Evolutionary conservation across 2,797 vertebrate species (phyloP).

Genomic region (Oryzias sinensis): DNA sequence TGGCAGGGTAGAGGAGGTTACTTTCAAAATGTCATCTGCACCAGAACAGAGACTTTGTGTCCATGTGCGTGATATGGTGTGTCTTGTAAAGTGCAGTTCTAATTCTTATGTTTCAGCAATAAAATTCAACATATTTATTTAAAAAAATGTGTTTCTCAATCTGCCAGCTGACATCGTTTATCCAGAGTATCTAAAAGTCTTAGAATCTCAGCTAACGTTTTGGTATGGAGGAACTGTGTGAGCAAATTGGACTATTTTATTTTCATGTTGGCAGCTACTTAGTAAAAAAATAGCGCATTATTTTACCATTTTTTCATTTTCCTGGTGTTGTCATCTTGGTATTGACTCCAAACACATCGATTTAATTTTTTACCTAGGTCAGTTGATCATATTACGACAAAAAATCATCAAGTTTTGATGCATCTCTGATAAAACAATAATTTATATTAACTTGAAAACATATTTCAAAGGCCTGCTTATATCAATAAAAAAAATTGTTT

Average conservation of each 20-base stretch:
- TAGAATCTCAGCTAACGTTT: too few species aligned
- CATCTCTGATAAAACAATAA: too few species aligned
- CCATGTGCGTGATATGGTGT: conserved; percentile 21
- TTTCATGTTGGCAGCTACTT: background rate
- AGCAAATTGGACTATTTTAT: background rate
- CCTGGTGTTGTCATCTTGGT: too few species aligned
- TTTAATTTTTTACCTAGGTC: too few species aligned
- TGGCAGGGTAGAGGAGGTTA: conserved; percentile 34
- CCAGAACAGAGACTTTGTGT: conserved; percentile 36
- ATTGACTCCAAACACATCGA: too few species aligned
- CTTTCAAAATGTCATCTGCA: conserved; percentile 52
- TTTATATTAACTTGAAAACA: too few species aligned
- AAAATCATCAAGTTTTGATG: too few species aligned
- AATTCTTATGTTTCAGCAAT: conserved; percentile 2
- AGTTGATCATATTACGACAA: too few species aligned
- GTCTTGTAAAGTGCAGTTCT: conserved; percentile 28
- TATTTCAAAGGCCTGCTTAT: too few species aligned
- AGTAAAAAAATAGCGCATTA: background rate
- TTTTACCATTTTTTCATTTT: too few species aligned
- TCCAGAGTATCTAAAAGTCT: conserved; percentile 1
- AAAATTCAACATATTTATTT: conserved; percentile 1
- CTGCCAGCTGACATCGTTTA: background rate
- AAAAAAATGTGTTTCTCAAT: background rate
- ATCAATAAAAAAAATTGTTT: too few species aligned
- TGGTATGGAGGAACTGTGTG: background rate